phyloP scores from a whole-genome alignment of 2,113 vertebrate genomes.

The Grammomys surdaster region DNA sequence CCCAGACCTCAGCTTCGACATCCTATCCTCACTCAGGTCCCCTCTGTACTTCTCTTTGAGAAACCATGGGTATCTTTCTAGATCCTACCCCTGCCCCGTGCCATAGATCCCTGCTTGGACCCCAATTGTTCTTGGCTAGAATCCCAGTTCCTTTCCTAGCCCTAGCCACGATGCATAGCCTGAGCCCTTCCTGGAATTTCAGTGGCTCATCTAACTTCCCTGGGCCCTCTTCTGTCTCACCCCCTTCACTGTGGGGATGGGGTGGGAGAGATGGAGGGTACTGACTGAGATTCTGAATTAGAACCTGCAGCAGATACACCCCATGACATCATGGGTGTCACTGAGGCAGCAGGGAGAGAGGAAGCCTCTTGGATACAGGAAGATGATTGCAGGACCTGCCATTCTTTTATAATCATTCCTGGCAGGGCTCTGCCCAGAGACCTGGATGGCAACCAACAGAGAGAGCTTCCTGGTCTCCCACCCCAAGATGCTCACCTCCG shows the following conservation, averaged over 20 bases:
- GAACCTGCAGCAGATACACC: background rate
- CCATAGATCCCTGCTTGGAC: background rate
- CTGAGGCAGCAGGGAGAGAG: background rate
- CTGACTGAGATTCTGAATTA: background rate
- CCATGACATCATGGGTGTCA: background rate
- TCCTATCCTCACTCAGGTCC: too few relatives aligned
- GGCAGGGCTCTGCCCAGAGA: fast-evolving
- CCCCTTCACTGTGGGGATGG: fast-evolving
- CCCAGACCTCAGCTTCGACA: fast-evolving
- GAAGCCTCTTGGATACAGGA: background rate
- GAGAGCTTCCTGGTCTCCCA: background rate
- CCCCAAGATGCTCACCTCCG: background rate
- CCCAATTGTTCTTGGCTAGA: background rate
- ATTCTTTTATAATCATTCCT: background rate
- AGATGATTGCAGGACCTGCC: background rate
- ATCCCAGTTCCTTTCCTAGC: background rate
- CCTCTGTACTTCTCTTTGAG: background rate
- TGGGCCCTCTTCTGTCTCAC: background rate
- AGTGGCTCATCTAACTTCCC: background rate
- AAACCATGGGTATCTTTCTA: background rate
- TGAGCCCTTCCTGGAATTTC: too few relatives aligned
- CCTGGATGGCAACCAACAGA: background rate
- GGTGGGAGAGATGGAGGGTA: too few relatives aligned
- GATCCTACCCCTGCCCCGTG: too few relatives aligned
- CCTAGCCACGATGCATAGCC: background rate